Base-by-base conservation (phyloP, 2,797 vertebrate genomes). In the Xenopus petersii region DNA sequence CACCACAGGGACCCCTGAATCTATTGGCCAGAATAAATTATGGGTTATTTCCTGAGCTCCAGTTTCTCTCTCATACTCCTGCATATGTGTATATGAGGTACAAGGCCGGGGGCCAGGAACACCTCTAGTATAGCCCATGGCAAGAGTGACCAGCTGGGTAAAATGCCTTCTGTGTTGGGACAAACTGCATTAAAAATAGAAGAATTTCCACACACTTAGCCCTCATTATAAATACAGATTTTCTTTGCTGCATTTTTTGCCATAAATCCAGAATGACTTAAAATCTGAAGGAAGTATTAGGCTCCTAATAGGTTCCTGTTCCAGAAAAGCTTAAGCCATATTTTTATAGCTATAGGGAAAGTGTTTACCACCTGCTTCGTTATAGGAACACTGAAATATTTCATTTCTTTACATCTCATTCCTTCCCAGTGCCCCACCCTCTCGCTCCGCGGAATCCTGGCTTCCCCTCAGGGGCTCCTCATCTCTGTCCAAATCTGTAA, bases 381-480 rank as follows among this genome's bases (percentile, higher is more conserved):
- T 77, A 55, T 62, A 71, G 64, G 56, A 72, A 77, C 47, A 71
- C 10, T 36, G 21, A 60, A 66, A 58, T 66, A 65, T 67, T 67
- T 63, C 3, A 77, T 30, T 12, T 71, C 48, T 47, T 67, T 17
- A 13, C 56, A 9, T 55, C 16, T 68, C 11, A 54, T 55, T 62
- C 54, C 30, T 54, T 8, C 47, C 13, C 10, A 56, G 30, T 56
- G 48, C 13, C 54, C 63, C 58, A 67, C 56, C 75, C 56, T 54
- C 60, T 54, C 47, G 69, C 47, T 54, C 60, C 48, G 67, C 21
- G 17, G 54, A 64, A 15, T 63, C 54, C 33, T 72, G 16, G 24
- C 49, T 68, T 58, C 64, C 24, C 65, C 70, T 59, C 54, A 71
- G 67, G 51, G 59, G 56, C 68, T 55, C 16, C 15, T 54, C 46